Evolutionary conservation across 2,113 vertebrate genomes (phyloP).

Genomic region (Ceyx margarethae): DNA sequence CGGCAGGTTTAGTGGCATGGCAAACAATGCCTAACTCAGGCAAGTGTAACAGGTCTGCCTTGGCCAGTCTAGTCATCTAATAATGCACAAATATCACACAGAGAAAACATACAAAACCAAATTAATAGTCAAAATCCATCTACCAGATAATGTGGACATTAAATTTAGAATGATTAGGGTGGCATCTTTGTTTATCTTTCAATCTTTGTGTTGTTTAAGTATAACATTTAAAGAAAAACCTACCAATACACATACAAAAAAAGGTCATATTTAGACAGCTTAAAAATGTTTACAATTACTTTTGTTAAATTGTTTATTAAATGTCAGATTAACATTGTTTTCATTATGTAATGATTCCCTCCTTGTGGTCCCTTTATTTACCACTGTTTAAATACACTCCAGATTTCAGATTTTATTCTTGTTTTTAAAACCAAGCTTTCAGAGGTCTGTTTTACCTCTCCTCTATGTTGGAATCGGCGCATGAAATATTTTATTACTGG

Average conservation of each 20-base stretch:
- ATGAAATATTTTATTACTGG: not conserved
- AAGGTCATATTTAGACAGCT: constrained; percentile 41
- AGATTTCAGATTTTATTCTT: not conserved
- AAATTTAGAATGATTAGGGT: constrained; percentile 78
- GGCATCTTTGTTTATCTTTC: constrained; percentile 70
- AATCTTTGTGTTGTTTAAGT: constrained; percentile 37
- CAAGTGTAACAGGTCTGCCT: constrained; percentile 99
- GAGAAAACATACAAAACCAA: constrained; percentile 99
- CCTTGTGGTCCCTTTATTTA: not conserved
- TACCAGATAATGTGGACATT: constrained; percentile 89
- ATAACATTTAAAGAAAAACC: constrained; percentile 71
- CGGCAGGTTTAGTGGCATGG: constrained; percentile 98
- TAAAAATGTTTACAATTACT: constrained; percentile 46
- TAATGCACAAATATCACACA: constrained; percentile 99
- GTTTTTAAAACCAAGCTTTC: not conserved
- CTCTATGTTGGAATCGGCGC: not conserved
- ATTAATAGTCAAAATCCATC: constrained; percentile 99
- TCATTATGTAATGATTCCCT: not conserved
- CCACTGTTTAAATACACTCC: not conserved
- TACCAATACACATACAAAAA: constrained; percentile 39
- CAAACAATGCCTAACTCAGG: constrained; percentile 99
- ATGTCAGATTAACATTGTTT: constrained; percentile 26
- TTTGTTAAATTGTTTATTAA: constrained; percentile 25
- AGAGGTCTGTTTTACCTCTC: not conserved
- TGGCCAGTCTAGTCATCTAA: constrained; percentile 99